Conservation (phyloP, 2,797 vertebrate genomes). For the Tokudaia tokunoshimensis region DNA sequence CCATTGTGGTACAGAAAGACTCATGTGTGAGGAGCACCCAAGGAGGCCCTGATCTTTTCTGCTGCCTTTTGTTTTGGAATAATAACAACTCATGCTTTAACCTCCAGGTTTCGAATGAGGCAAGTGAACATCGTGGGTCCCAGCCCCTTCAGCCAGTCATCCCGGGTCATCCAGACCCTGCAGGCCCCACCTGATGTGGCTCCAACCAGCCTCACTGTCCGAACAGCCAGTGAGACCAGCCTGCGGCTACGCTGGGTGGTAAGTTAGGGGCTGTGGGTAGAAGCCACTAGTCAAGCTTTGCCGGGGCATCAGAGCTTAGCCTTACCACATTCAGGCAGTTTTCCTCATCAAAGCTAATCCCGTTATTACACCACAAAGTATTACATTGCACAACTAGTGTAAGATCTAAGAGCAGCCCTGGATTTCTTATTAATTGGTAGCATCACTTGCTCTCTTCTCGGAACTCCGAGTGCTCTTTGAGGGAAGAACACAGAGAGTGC, state of each 20-base stretch:
- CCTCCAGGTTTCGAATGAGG: constrained; percentile 93
- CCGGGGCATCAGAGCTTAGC: background rate
- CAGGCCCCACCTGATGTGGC: constrained; percentile 94
- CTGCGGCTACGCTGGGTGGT: constrained; percentile 95
- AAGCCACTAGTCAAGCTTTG: fast-evolving
- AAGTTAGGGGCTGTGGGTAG: constrained; percentile 54
- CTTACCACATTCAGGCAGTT: fast-evolving
- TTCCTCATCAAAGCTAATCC: background rate
- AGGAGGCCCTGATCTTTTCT: background rate
- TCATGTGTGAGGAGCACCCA: background rate
- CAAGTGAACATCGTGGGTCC: constrained; percentile 95
- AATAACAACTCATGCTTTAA: fast-evolving
- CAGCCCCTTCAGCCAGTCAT: constrained; percentile 93
- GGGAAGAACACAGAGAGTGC: background rate
- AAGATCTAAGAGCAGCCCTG: constrained; percentile 59
- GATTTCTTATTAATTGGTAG: constrained; percentile 69
- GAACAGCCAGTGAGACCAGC: constrained; percentile 95
- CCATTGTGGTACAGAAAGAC: background rate
- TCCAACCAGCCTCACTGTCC: constrained; percentile 92
- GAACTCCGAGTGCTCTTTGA: background rate
- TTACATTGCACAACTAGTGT: background rate
- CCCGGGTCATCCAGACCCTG: constrained; percentile 95
- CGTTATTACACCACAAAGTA: background rate
- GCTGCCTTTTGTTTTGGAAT: background rate
- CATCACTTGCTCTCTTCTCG: constrained; percentile 61